These are phyloP conservation scores for Protobothrops mucrosquamatus DNA, from an alignment of 2,113 vertebrate species.

Conservation along the genomic window DNA sequence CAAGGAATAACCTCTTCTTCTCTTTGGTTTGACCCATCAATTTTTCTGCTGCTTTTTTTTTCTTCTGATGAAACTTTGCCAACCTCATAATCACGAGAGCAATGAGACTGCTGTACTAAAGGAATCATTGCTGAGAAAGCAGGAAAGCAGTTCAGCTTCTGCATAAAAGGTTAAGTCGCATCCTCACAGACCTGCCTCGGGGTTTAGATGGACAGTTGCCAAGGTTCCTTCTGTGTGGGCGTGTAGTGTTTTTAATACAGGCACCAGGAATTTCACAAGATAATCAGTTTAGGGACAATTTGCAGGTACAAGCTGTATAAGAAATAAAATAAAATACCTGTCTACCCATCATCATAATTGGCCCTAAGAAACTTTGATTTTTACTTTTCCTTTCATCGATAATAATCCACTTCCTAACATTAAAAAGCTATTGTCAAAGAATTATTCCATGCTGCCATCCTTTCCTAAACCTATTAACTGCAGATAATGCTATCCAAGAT, in stretches of 20 bases:
- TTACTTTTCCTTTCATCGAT: not conserved
- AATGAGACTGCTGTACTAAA: not conserved
- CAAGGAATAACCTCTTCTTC: not conserved
- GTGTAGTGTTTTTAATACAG: not conserved
- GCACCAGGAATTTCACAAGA: not conserved
- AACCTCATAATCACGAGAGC: not conserved
- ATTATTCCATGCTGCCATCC: not conserved
- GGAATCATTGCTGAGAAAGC: not conserved
- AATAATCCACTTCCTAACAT: not conserved
- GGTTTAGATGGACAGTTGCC: not conserved
- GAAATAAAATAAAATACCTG: not conserved
- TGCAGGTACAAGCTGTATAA: not conserved
- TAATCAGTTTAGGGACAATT: not conserved
- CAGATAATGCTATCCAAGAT: not conserved
- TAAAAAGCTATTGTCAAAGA: not conserved
- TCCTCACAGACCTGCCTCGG: not conserved
- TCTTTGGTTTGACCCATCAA: not conserved
- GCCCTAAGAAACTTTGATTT: not conserved
- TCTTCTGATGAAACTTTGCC: not conserved
- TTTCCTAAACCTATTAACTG: not conserved
- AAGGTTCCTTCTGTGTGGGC: not conserved
- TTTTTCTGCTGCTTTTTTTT: not conserved
- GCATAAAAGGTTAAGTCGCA: not conserved
- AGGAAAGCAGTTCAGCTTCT: not conserved
- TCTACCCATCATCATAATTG: not conserved